phyloP scores from a whole-genome alignment of 2,797 vertebrate genomes.

The Coranthus polyacanthus region DNA sequence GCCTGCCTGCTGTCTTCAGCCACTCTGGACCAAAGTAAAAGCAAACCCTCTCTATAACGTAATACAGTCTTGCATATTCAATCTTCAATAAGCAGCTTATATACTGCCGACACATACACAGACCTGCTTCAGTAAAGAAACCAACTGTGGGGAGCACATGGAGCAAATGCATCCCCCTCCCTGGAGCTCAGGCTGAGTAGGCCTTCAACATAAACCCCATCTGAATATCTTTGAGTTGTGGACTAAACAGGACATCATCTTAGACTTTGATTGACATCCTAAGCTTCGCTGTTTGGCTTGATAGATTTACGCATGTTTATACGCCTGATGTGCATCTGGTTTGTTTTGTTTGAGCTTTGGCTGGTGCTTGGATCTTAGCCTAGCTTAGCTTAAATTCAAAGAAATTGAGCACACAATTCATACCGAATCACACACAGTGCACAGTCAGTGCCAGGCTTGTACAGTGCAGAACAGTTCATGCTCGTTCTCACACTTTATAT shows the following conservation, averaged over 20 bases:
- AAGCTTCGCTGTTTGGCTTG: constrained; percentile 39
- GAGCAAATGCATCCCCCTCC: constrained; percentile 7
- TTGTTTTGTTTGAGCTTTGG: constrained; percentile 66
- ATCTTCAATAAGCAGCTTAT: constrained; percentile 1
- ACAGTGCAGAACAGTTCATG: too few relatives aligned
- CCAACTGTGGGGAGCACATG: constrained; percentile 15
- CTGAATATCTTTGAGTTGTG: constrained; percentile 36
- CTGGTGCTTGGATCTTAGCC: constrained; percentile 57
- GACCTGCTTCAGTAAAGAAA: constrained; percentile 17
- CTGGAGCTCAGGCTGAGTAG: constrained; percentile 14
- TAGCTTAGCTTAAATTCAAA: constrained; percentile 54
- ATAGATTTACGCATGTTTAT: constrained; percentile 62
- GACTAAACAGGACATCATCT: too few relatives aligned
- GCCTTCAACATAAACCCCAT: constrained; percentile 14
- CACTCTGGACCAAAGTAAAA: constrained; percentile 3
- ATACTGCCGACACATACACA: constrained; percentile 6
- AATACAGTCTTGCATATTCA: constrained; percentile 1
- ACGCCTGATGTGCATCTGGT: constrained; percentile 42
- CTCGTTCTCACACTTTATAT: too few relatives aligned
- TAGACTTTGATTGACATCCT: constrained; percentile 3
- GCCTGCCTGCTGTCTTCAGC: too few relatives aligned
- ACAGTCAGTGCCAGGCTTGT: too few relatives aligned
- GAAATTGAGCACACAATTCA: background rate
- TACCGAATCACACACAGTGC: constrained; percentile 6
- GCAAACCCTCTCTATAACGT: constrained; percentile 1